Base-by-base conservation (phyloP, 2,888 invertebrate genomes). In the Carterocephalus palaemon region DNA sequence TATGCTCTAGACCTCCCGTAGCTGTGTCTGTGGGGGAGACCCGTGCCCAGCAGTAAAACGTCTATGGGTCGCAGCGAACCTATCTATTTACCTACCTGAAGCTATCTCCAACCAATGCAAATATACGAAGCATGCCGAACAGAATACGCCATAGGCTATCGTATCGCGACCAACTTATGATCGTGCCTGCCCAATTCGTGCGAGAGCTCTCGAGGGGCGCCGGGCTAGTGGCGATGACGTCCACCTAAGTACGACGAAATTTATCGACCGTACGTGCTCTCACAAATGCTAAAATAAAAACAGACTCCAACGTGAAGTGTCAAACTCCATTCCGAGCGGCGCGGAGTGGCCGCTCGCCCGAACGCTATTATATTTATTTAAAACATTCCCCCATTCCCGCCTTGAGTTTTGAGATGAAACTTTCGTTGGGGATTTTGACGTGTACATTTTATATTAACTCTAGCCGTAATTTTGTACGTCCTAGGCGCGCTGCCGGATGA, bases 181-280 rank as follows among this genome's bases (percentile, higher is more conserved):
- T 67, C 68, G 67, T 68, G 69, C 66, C 73, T 60, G 67, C 61
- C 70, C 77, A 76, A 78, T 78, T 75, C 67, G 59, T 65, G 54
- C 56, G 64, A 68, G 70, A 66, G 56, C 59, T 56, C 70, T 66
- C 65, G 64, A 70, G 55, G 64, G 23, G 17, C 37, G 57, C 58
- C 64, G 66, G 63, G 71, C 68, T 65, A 70, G 67, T 79, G 78
- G 67, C 57, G 55, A 58, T 71, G 78, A 75, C 79, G 71, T 67
- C 66, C 69, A 67, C 67, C 61, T 70, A 71, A 80, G 78, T 67
- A 77, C 76, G 68, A 64, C 67, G 65, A 73, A 77, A 81, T 81
- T 81, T 81, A 81, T 81, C 69, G 78, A 76, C 63, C 76, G 67
- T 67, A 72, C 75, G 77, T 71, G 72, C 65, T 59, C 66, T 58